Base-by-base conservation (phyloP, 2,797 vertebrate genomes). In the Takifugu rubripes region DNA sequence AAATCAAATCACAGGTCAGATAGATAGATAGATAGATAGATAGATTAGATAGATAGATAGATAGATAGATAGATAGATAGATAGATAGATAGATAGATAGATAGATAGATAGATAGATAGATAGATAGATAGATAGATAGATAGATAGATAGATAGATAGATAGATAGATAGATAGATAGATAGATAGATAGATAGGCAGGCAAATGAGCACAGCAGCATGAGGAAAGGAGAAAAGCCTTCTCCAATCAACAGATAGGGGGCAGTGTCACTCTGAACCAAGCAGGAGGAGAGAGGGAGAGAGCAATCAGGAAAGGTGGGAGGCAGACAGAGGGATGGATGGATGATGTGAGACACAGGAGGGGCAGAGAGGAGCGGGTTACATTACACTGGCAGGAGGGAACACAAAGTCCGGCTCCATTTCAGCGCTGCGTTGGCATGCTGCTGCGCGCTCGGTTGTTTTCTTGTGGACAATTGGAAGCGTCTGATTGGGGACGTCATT, bases 231-330 rank as follows among this genome's bases (percentile, higher is more conserved):
- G 17, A 11, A 11, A 29, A 36, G 48, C 5, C 0, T 1, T 70
- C 60, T 56, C 26, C n/a, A 10, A 0, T 58, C 26, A 12, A 57
- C 56, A 64, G 57, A 85, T 53, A 87, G 85, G 70, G 75, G 85
- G 85, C 85, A 87, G 79, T 70, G 49, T 81, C 78, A 78, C 68
- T 71, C 81, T 82, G 64, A 48, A 59, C 48, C 52, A 71, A 42
- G 40, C 58, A 60, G 3, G 46, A 10, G 45, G 40, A 29, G 3
- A 12, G 8, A 3, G 1, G 24, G 47, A 25, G 53, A 44, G 25
- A 40, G 54, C 21, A 57, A 56, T 5, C 64, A 12, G 51, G 64
- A 71, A 44, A 53, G 48, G 54, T 46, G 52, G 52, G 52, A 52
- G 56, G 27, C 26, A 24, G 57, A 44, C 47, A 66, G 26, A 61